Base-by-base conservation (phyloP, 2,797 vertebrate genomes). In the Poecilia wingei region DNA sequence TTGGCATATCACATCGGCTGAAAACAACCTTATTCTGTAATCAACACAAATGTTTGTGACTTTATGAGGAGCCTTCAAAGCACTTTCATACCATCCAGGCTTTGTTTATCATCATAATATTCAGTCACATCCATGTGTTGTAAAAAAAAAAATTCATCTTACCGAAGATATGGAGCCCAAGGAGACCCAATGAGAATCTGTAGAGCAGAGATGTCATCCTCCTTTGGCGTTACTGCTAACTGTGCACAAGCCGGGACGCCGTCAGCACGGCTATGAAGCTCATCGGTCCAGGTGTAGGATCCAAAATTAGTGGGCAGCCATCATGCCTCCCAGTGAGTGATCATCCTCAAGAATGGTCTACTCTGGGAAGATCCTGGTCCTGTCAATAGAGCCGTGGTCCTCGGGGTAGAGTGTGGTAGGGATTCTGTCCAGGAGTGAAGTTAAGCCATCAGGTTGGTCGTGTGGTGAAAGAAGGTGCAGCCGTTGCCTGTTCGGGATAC, bases 161-260 rank as follows among this genome's bases (percentile, higher is more conserved):
- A 95, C 94, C 91, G 70, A 72, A 82, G 66, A 90, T 81, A 72
- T 1, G 22, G 53, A 90, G 86, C 81, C 88, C 75, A 77, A 77
- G 87, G 72, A 93, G 80, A 91, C 85, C 79, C 73, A 86, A 69
- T 41, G 46, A 77, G 39, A 91, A 81, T 36, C 59, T 45, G 74
- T 33, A 78, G 74, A 88, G 83, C 85, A 78, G 80, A 84, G 86
- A 76, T 81, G 83, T 88, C 94, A 94, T 95, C 78, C 87, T 95
- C 86, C 82, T 72, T 59, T 18, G 77, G 22, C 55, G 84, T 64
- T 41, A 10, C 59, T 79, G 51, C 76, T 72, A 79, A 68, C 55
- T 82, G 20, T 33, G 64, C 75, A 76, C 61, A 79, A 61, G 59
- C 43, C 79, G 71, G 72, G 75, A 71, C 18, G 12, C 12, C 68